Percentiles rank a stretch among this genome's conserved stretches.
Evolutionary conservation across 2,113 vertebrate species (phyloP).

Genomic region (Poicephalus gulielmi): DNA sequence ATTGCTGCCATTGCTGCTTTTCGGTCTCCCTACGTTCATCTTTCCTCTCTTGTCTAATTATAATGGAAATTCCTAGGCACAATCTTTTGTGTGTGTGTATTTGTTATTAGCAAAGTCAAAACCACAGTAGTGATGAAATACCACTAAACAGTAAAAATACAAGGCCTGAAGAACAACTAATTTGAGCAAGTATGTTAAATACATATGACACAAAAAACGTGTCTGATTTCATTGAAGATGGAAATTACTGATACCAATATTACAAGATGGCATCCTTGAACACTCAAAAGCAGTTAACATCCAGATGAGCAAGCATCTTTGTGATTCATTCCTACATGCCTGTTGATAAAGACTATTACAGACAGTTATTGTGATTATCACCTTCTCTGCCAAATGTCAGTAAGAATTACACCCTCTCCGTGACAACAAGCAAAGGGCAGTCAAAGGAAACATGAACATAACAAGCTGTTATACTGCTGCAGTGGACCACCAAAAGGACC

Average conservation of each 20-base stretch:
- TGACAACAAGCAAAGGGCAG: neutral
- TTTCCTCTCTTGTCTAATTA: neutral
- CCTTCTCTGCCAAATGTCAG: neutral
- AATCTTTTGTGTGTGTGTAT: neutral
- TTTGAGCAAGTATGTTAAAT: conserved; percentile 5
- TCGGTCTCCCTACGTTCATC: neutral
- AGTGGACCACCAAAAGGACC: neutral
- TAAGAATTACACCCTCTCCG: neutral
- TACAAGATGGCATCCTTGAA: conserved; percentile 19
- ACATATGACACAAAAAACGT: neutral
- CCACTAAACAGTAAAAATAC: neutral
- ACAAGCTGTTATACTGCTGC: neutral
- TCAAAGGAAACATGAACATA: neutral
- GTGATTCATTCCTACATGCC: conserved; percentile 35
- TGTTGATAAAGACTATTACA: conserved; percentile 41
- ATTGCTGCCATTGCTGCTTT: neutral
- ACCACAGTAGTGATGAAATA: neutral
- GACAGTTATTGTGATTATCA: conserved; percentile 1
- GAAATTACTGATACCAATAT: conserved; percentile 45
- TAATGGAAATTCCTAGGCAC: neutral
- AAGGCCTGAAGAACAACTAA: neutral
- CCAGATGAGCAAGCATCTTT: conserved; percentile 39
- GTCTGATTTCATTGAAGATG: conserved; percentile 21
- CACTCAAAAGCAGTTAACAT: conserved; percentile 26
- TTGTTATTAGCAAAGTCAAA: neutral